A percentile compares a stretch with the other conserved stretches of the same genome.
These are phyloP conservation scores for Zonitis immaculata DNA, from an alignment of 2,888 invertebrate species.

Conservation along the genomic window DNA sequence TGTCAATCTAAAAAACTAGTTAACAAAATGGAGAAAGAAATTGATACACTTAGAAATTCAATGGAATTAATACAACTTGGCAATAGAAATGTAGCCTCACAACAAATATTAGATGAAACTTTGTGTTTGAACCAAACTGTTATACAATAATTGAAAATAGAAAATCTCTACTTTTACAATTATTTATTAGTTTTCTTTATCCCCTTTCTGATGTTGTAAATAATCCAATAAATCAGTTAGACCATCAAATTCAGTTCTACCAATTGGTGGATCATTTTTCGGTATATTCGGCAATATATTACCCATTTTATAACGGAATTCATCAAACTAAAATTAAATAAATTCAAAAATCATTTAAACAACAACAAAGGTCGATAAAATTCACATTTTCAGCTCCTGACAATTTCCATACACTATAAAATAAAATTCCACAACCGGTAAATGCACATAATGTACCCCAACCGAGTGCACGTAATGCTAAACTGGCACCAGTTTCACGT, in stretches of 20 bases:
- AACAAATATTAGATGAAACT: neutral
- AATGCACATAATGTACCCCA: constrained; percentile 86
- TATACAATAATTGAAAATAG: no score
- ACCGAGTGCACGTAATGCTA: constrained; percentile 80
- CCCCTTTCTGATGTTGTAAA: constrained; percentile 54
- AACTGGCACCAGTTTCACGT: constrained; percentile 68
- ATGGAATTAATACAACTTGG: neutral
- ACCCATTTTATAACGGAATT: constrained; percentile 79
- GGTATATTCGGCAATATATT: constrained; percentile 69
- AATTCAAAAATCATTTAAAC: no score
- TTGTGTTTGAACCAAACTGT: no score
- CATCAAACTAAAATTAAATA: constrained; percentile 62
- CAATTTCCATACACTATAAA: constrained; percentile 82
- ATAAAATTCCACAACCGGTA: constrained; percentile 76
- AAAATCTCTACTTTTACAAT: no score
- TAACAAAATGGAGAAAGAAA: neutral
- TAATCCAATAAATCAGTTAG: constrained; percentile 81
- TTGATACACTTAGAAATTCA: constrained; percentile 1
- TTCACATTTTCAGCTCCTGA: constrained; percentile 79
- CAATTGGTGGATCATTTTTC: constrained; percentile 71
- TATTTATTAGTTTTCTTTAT: constrained; percentile 31
- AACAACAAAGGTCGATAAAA: no score
- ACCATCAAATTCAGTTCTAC: constrained; percentile 82
- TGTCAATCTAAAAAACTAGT: no score
- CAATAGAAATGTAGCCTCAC: neutral